phyloP scores from a whole-genome alignment of 2,113 vertebrate species.

The Fulica atra region DNA sequence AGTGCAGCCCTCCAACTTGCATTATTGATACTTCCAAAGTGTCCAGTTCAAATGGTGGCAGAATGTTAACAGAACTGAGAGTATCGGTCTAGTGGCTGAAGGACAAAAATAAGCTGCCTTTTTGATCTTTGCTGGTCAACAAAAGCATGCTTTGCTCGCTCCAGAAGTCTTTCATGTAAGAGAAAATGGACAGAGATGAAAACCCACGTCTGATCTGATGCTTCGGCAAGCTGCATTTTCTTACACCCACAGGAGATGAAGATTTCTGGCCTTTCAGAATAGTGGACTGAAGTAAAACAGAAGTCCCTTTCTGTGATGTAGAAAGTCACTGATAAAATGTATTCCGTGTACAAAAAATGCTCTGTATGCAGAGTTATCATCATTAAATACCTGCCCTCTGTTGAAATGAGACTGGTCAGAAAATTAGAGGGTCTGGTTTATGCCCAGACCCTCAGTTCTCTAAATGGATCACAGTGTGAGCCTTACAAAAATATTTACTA shows the following conservation, averaged over 20 bases:
- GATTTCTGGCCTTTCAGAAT: constrained; percentile 23
- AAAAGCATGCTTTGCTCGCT: constrained; percentile 62
- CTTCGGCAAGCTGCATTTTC: constrained; percentile 28
- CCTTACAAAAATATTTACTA: constrained; percentile 25
- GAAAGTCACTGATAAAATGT: background rate
- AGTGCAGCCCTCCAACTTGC: constrained; percentile 60
- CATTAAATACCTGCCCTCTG: background rate
- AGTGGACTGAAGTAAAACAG: constrained; percentile 7
- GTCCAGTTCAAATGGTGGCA: constrained; percentile 62
- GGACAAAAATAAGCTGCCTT: constrained; percentile 66
- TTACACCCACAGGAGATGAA: constrained; percentile 28
- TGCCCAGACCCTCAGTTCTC: background rate
- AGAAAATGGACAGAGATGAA: constrained; percentile 59
- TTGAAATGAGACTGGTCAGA: background rate
- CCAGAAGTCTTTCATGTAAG: constrained; percentile 60
- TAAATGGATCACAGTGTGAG: background rate
- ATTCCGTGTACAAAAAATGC: background rate
- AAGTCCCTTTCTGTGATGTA: background rate
- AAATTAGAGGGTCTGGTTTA: background rate
- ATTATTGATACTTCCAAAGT: constrained; percentile 70
- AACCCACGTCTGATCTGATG: constrained; percentile 8
- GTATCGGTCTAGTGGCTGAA: constrained; percentile 54
- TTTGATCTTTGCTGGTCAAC: constrained; percentile 69
- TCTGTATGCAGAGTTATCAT: background rate
- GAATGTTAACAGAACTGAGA: constrained; percentile 66